A percentile compares a stretch with the other conserved stretches of the same genome.
phyloP scores from a whole-genome alignment of 2,888 invertebrate genomes.

The Notodonta dromedarius region DNA sequence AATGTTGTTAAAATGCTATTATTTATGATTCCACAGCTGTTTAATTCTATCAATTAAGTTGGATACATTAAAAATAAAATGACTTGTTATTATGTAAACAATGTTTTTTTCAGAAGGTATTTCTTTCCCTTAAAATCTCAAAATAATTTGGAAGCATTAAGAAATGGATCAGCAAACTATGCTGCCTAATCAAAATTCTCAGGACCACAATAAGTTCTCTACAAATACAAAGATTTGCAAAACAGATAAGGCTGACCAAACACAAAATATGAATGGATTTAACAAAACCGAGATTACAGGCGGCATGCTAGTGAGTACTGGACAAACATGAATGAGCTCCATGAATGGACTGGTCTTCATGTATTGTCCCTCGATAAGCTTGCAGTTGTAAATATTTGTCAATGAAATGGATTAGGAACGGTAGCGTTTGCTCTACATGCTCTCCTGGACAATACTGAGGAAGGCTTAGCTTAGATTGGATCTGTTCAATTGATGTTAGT shows the following conservation, averaged over 20 bases:
- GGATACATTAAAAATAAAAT: too few species aligned
- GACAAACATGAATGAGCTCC: constrained; percentile 53
- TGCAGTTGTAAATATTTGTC: constrained; percentile 74
- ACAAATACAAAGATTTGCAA: constrained; percentile 21
- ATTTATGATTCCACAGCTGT: too few species aligned
- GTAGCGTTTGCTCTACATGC: constrained; percentile 1
- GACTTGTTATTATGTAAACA: too few species aligned
- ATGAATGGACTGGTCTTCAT: constrained; percentile 32
- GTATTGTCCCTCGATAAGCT: constrained; percentile 49
- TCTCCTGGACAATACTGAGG: constrained; percentile 30
- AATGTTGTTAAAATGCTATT: too few species aligned
- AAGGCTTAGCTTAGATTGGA: constrained; percentile 30
- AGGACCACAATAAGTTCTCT: constrained; percentile 4
- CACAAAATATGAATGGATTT: constrained; percentile 49
- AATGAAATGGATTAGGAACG: constrained; percentile 52
- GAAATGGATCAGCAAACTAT: too few species aligned
- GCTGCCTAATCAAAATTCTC: not conserved
- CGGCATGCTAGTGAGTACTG: constrained; percentile 34
- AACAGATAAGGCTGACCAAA: constrained; percentile 32
- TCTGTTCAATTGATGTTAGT: constrained; percentile 5
- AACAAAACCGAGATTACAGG: constrained; percentile 50
- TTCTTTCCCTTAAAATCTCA: too few species aligned
- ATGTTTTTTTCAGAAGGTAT: too few species aligned
- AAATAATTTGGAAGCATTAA: too few species aligned
- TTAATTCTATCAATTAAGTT: too few species aligned